Conservation (phyloP, 2,113 vertebrate genomes). For the Gymnorhina tibicen region DNA sequence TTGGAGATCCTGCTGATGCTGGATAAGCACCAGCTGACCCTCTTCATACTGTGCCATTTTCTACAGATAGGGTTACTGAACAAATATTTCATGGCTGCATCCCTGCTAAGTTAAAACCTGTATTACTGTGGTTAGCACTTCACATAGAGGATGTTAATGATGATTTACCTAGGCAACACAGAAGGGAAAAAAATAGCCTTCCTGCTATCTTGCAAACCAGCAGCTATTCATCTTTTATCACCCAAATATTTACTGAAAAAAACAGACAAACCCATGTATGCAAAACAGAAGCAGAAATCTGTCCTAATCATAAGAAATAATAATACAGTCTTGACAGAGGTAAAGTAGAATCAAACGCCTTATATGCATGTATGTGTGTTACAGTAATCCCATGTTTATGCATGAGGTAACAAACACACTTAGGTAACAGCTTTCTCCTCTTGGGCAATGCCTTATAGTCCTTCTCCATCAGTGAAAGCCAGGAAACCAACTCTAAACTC, state of each 20-base stretch:
- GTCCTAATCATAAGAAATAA: background rate
- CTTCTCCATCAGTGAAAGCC: constrained; percentile 76
- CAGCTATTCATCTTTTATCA: constrained; percentile 13
- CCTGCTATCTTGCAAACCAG: constrained; percentile 18
- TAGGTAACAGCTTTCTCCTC: constrained; percentile 78
- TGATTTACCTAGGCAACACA: constrained; percentile 49
- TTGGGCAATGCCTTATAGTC: constrained; percentile 77
- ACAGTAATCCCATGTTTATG: constrained; percentile 76
- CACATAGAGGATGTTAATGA: constrained; percentile 37
- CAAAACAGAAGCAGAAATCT: background rate
- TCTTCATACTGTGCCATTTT: constrained; percentile 59
- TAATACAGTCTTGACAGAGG: constrained; percentile 58
- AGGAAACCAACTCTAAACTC: constrained; percentile 85
- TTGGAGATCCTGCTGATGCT: constrained; percentile 48
- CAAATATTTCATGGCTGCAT: constrained; percentile 44
- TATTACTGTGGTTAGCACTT: constrained; percentile 34
- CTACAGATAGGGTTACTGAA: constrained; percentile 40
- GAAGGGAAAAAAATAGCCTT: constrained; percentile 27
- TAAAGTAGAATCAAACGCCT: constrained; percentile 26
- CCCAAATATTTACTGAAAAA: background rate
- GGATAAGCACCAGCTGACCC: constrained; percentile 35
- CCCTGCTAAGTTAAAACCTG: constrained; percentile 53
- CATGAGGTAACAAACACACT: constrained; percentile 80
- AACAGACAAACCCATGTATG: background rate
- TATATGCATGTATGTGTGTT: constrained; percentile 60